A percentile compares a stretch with the other conserved stretches of the same genome.
Evolutionary conservation across 1,140 invertebrate genomes (phyloP).

Genomic region (Cephus cinctus): DNA sequence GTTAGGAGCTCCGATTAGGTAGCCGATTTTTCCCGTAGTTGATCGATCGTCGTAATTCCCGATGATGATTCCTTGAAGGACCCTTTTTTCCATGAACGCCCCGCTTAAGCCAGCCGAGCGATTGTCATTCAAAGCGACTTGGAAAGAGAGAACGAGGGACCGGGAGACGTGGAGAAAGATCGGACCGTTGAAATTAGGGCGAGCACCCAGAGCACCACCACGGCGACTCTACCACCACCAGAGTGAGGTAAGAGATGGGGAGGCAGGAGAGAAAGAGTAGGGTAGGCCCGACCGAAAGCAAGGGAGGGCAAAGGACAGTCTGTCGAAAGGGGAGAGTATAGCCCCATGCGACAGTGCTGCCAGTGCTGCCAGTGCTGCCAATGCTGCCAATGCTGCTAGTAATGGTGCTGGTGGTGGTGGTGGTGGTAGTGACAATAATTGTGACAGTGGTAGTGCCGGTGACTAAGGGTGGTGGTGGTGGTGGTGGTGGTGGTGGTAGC

Average conservation of each 20-base stretch:
- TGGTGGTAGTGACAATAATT: no score
- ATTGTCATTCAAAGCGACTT: constrained; percentile 50
- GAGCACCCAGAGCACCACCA: constrained; percentile 1
- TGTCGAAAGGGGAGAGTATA: no score
- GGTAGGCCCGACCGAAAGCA: no score
- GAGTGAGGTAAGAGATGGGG: no score
- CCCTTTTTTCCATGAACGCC: constrained; percentile 7
- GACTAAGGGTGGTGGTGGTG: no score
- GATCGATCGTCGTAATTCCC: constrained; percentile 27
- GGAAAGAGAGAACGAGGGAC: constrained; percentile 3
- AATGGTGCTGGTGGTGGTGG: no score
- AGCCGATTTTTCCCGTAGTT: constrained; percentile 8
- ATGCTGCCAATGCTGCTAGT: no score
- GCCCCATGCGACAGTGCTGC: no score
- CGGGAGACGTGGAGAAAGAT: constrained; percentile 11
- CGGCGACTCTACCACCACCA: neutral
- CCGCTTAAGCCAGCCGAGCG: constrained; percentile 1
- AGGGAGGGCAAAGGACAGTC: no score
- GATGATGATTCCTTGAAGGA: neutral
- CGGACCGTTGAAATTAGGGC: constrained; percentile 45
- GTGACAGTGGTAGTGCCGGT: no score
- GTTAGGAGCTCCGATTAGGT: constrained; percentile 20
- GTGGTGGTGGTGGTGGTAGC: constrained; percentile 13
- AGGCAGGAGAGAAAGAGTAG: no score
- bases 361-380: no score